A percentile compares a stretch with the other conserved stretches of the same genome.
Evolutionary conservation across 2,797 vertebrate species (phyloP).

Genomic region (Amphiprion clarkii): DNA sequence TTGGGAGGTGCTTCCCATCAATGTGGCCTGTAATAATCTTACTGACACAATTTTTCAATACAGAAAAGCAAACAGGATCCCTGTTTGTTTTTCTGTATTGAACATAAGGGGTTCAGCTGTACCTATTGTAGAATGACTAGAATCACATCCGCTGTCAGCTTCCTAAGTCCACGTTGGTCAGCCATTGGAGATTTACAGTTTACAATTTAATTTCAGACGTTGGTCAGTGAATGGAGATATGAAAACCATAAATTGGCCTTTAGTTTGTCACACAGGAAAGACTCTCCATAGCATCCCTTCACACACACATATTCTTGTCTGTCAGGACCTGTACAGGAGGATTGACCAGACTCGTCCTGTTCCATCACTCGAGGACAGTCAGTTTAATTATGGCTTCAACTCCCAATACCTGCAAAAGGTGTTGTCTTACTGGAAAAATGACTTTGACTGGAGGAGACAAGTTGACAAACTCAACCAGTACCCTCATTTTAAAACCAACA

Average conservation of each 20-base stretch:
- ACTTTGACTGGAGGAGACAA: conserved; percentile 90
- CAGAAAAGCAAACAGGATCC: too few species aligned
- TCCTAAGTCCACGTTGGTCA: too few species aligned
- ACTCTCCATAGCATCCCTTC: not conserved
- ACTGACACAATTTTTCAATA: too few species aligned
- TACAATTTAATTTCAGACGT: too few species aligned
- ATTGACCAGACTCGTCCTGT: conserved; percentile 86
- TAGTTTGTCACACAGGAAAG: not conserved
- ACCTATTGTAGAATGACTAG: too few species aligned
- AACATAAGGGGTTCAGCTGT: too few species aligned
- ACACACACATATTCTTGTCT: not conserved
- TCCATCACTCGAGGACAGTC: conserved; percentile 85
- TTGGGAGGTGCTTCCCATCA: too few species aligned
- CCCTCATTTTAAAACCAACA: conserved; percentile 91
- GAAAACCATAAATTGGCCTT: not conserved
- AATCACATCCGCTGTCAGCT: too few species aligned
- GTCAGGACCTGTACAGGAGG: conserved; percentile 87
- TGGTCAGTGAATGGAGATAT: too few species aligned
- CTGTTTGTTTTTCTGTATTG: too few species aligned
- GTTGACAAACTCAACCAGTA: conserved; percentile 90
- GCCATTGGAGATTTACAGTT: too few species aligned
- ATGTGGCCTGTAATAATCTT: too few species aligned
- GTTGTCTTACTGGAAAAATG: conserved; percentile 90
- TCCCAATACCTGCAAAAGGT: conserved; percentile 86
- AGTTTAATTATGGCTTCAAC: conserved; percentile 92